Base-by-base conservation (phyloP, 2,797 vertebrate genomes). In the Alfaro cultratus region DNA sequence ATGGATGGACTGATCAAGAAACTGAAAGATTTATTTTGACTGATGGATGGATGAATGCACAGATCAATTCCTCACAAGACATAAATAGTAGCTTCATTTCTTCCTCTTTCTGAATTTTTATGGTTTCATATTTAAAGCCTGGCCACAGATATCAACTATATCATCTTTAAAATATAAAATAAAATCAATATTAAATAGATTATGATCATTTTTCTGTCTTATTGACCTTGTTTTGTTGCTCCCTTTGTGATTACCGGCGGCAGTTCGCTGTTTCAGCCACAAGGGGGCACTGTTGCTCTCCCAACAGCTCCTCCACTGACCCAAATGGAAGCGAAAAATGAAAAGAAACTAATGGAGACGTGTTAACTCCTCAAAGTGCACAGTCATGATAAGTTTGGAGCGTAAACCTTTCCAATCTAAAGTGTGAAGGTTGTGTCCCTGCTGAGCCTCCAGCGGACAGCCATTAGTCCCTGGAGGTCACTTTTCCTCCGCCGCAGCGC, bases 261-360 rank as follows among this genome's bases (percentile, higher is more conserved):
- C 76, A 55, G 1, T 1, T 36, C 1, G 21, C 11, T 5, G n/a
- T 9, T 81, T 34, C 4, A 31, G 47, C 97, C 98, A 97, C 97
- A 67, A 89, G 93, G 95, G 92, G 97, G 97, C 96, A 29, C 87
- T 93, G 43, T 86, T 91, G 92, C 4, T 85, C 92, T 95, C 90
- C 31, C 67, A 39, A 84, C 68, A 36, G 13, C 75, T 0, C 64
- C 13, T 57, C 49, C 5, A 0, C n/a, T 13, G 70, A 80, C 68
- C 76, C 64, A 29, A 57, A 85, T 74, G 75, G 72, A 88, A 80
- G 57, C 79, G 39, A 70, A 76, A 13, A 60, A 74, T 77, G 62
- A 83, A 47, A 13, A 72, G 46, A 76, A 78, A 79, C 75, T 49
- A 72, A 77, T 2, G 70, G 73, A 77, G 36, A 75, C 4, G 81